Base-by-base conservation (phyloP, 2,888 invertebrate genomes). In the Carcina quercana region DNA sequence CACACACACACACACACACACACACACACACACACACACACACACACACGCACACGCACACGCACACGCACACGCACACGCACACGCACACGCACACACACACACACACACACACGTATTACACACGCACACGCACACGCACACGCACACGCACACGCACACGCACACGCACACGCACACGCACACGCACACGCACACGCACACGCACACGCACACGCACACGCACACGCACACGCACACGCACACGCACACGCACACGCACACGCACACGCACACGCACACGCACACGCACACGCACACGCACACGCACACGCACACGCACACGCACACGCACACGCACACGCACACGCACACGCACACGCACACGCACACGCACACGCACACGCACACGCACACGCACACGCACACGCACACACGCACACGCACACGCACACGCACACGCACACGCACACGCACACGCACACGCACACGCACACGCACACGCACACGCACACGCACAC, bases 231-330 rank as follows among this genome's bases (percentile, higher is more conserved):
- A 27, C 27, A 27, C 27, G 15, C 27, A 27, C 27, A 27, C 27
- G 15, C 27, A 27, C 27, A 27, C 27, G 15, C 27, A 27, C 27
- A 27, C 27, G 15, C 27, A 27, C 27, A 27, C 27, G 12, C 27
- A 27, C 27, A 27, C 27, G 12, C 27, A 27, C 27, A 27, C 27
- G 15, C 27, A 27, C 27, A 27, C 27, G 15, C 27, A 27, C 27
- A 27, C 27, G 15, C 27, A 27, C 27, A 27, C 27, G 15, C 27
- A 27, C 27, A 27, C 27, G n/a, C 27, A 27, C 27, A 31, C 33
- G 13, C 25, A 25, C 25, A 13, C 25, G 13, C 25, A 25, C 25
- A 13, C 25, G 13, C 25, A 25, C 25, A 13, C 25, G 15, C 27
- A 27, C 15, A 27, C 14, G 15, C 27, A 27, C 27, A 27, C 27